phyloP scores from a whole-genome alignment of 1,140 invertebrate genomes.

The Brachionus plicatilis region DNA sequence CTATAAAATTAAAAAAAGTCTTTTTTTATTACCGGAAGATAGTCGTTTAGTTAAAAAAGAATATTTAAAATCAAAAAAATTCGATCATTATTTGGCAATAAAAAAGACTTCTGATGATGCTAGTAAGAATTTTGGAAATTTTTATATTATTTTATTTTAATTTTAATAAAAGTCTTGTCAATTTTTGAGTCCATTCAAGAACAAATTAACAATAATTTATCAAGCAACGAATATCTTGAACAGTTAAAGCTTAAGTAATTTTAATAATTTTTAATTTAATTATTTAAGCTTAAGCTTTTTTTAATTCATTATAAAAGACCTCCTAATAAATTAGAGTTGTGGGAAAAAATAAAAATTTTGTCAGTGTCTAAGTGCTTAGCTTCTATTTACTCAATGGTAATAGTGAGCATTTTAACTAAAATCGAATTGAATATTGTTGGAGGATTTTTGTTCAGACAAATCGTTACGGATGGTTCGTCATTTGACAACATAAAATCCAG shows the following conservation, averaged over 20 bases:
- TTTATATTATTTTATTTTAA: neutral
- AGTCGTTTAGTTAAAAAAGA: neutral
- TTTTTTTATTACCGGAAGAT: neutral
- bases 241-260: conserved; percentile 7
- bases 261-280: neutral
- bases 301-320: neutral
- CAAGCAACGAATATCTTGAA: conserved; percentile 1
- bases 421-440: neutral
- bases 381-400: neutral
- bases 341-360: conserved; percentile 33
- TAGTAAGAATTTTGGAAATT: neutral
- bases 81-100: neutral
- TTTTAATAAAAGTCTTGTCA: neutral
- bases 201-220: neutral
- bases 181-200: neutral
- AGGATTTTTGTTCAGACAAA: conserved; percentile 3
- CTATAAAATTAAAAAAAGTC: neutral
- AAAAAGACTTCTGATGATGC: conserved; percentile 29
- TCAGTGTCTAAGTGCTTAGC: neutral
- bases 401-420: neutral
- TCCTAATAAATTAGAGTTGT: neutral
- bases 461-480: neutral
- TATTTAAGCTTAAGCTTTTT: neutral
- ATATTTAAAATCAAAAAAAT: neutral
- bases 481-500: neutral